Evolutionary conservation across 2,888 invertebrate genomes (phyloP), one percentile per base, ranked within the genome.

Genomic region (Stictocephala bisonia): DNA sequence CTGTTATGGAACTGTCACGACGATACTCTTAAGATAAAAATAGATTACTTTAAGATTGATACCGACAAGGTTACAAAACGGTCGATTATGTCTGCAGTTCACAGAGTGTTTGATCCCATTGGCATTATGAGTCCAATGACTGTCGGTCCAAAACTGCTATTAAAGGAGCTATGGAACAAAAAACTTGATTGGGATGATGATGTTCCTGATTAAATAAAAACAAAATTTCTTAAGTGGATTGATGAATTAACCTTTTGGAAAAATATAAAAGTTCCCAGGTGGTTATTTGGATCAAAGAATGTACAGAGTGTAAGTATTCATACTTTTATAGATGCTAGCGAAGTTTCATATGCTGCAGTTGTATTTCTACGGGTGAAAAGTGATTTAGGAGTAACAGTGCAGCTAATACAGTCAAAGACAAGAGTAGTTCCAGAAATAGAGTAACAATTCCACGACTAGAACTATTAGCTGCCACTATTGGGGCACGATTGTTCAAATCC

Each of bases 91-190:
- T 69, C 74, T 27, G 40, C 75, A 29, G 72, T 76, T 48, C 77
- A 80, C 27, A 29, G 68, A 15, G 64, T 79, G 31, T 78, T 78
- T 53, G 78, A 80, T 66, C 79, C 79, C 3, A 74, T 79, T 20
- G 79, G 79, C 1, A 74, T 79, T 48, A 66, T 72, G 18, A 75
- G 76, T 35, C 74, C 76, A 13, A 73, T 74, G 1, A 67, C 72
- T 2, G 41, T 79, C n/a, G 13, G 29, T 9, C 78, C 78, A 3
- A 79, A 79, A 60, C 26, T 79, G 29, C 78, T 71, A 78, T 72
- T 80, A 3, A 76, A 79, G 31, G 18, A 66, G n/a, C n/a, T 68
- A 53, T 24, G 64, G 74, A 58, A 3, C 11, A 51, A 51, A 26
- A 2, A 44, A 73, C 2, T 44, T 44, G n/a, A 15, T 13, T 51